Base-by-base conservation (phyloP, 2,888 invertebrate genomes). In the Cecidostiba fungosa region DNA sequence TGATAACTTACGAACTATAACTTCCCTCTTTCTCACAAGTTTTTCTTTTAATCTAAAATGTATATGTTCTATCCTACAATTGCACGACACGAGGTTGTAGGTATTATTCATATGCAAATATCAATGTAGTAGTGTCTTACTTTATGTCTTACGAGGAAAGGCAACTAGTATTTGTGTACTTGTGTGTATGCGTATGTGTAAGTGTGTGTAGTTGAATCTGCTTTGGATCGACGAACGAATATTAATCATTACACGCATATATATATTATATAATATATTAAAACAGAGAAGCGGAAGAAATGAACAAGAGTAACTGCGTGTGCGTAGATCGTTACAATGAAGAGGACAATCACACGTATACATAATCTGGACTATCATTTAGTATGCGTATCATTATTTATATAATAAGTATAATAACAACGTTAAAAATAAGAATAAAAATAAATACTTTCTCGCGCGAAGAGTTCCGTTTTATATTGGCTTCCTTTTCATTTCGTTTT, bases 61-160 rank as follows among this genome's bases (percentile, higher is more conserved):
- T 80, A 82, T 78, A 78, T 74, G 43, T 69, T 83, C 90, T 91
- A 90, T 88, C 87, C 90, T 91, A 91, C 87, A 89, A 91, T 91
- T 91, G 91, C 91, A 91, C 91, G 89, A 90, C 88, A 89, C 87
- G 87, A 89, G 89, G 88, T 90, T 89, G 36, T 88, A 89, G 88
- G 87, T 88, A 36, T 77, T n/a, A 39, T 47, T 80, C 62, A 47
- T 86, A 77, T 84, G 80, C 81, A 82, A 79, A 79, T 86, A 84
- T 81, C 54, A 76, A 74, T 78, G 69, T 32, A 70, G 29, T 78
- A 74, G 39, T 70, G 69, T 80, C 29, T 72, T 78, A 59, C 6
- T 47, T 73, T 78, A 70, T 73, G 62, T 78, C 14, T 54, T 26
- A 70, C 72, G 43, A 50, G 36, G 59, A 70, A 76, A 78, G 47